A percentile compares a stretch with the other conserved stretches of the same genome.
Conservation (phyloP, 1,140 invertebrate species). For the Ceratitis capitata region DNA sequence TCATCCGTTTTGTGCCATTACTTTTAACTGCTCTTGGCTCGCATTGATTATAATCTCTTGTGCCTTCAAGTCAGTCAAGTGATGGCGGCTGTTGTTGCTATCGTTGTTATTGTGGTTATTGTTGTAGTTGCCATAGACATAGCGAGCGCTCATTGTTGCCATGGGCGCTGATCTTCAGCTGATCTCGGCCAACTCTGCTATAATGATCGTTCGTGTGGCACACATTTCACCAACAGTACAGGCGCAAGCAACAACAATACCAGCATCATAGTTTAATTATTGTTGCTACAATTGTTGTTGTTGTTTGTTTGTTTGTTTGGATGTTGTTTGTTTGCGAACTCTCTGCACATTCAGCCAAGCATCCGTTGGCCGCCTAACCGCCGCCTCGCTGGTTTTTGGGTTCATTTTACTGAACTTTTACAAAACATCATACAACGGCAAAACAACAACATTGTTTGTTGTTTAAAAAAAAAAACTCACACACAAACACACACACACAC, state of each 20-base stretch:
- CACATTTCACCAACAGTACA: slow-evolving; percentile 25
- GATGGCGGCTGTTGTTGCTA: background rate
- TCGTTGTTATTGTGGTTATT: background rate
- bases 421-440: slow-evolving; percentile 4
- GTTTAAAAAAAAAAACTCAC: background rate
- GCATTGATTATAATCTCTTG: slow-evolving; percentile 6
- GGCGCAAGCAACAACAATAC: background rate
- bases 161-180: slow-evolving; percentile 32
- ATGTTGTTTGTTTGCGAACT: background rate
- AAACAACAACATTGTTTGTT: background rate
- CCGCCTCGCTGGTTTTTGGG: slow-evolving; percentile 6
- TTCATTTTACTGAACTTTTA: slow-evolving; percentile 36
- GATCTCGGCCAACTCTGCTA: slow-evolving; percentile 33
- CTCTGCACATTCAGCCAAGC: background rate
- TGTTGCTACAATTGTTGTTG: background rate
- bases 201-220: slow-evolving; percentile 25
- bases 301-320: background rate
- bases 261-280: slow-evolving; percentile 18
- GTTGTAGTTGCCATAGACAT: background rate
- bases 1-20: background rate
- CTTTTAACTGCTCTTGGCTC: background rate
- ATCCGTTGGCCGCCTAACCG: background rate
- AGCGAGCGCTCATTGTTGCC: slow-evolving; percentile 3
- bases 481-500: too few species aligned
- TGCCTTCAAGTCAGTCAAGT: background rate